Base-by-base conservation (phyloP, 2,888 invertebrate genomes). In the Lochmaea capreae region DNA sequence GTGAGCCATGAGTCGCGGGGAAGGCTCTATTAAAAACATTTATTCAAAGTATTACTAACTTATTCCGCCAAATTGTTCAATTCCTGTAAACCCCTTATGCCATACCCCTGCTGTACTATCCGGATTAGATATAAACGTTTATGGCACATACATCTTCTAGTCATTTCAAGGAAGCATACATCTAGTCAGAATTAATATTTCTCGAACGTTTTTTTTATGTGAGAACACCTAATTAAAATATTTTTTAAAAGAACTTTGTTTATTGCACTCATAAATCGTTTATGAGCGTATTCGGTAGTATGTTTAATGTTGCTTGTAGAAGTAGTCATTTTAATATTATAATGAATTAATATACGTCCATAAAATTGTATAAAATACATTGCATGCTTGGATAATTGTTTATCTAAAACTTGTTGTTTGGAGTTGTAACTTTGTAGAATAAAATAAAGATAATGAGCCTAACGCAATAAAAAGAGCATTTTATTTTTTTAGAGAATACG, bases 261-360 rank as follows among this genome's bases (percentile, higher is more conserved):
- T 67, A 71, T 73, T 67, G 65, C 65, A 59, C n/a, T 12, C 46
- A 76, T 76, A 73, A 76, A 75, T 67, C 67, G 42, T 69, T 72
- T 71, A 71, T 72, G 62, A 62, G 68, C 71, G 66, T 63, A 67
- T 52, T 73, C 76, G 73, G 76, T 73, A 76, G 76, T 74, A 67
- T 71, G 65, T 71, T 74, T 71, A 67, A 65, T 74, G 62, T 62
- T 62, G 52, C 69, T 69, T 62, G 62, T 69, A 69, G 43, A 43
- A 69, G 62, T 62, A 69, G 69, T 52, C 69, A 62, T 69, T 69
- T 69, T 33, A 43, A 52, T 62, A 62, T 49, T 62, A 62, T 69
- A 61, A 62, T 52, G 69, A 62, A 69, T 69, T 69, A 62, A 62
- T 69, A 52, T 52, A 52, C 33, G 11, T 18, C 33, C 26, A 59